These are phyloP conservation scores for Lepilemur septentrionalis DNA, from an alignment of 2,797 vertebrate species.

Conservation along the genomic window DNA sequence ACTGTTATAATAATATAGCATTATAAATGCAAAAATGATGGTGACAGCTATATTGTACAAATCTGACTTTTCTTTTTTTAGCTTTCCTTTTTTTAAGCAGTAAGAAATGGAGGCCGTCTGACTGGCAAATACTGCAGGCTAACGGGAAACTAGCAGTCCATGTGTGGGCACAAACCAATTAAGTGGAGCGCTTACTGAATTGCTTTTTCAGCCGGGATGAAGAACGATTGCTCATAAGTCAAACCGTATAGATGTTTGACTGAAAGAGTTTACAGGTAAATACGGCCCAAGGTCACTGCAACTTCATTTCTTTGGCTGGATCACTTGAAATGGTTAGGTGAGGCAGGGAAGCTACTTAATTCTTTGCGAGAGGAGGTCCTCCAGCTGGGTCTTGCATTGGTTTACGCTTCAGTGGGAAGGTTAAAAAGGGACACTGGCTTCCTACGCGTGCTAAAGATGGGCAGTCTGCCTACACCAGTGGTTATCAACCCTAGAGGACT, in stretches of 20 bases:
- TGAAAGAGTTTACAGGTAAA: background rate
- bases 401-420: background rate
- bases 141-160: background rate
- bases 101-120: background rate
- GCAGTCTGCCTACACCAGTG: background rate
- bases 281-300: background rate
- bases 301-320: background rate
- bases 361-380: background rate
- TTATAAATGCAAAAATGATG: background rate
- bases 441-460: rapidly evolving
- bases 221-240: conserved; percentile 15
- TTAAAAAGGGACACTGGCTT: background rate
- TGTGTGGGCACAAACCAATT: background rate
- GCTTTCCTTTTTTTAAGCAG: conserved; percentile 34
- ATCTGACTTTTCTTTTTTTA: background rate
- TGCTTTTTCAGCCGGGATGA: conserved; percentile 13
- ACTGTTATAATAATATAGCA: background rate
- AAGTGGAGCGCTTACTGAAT: background rate
- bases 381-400: background rate
- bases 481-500: background rate
- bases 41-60: background rate
- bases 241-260: background rate
- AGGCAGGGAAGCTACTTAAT: background rate
- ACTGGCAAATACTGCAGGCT: background rate
- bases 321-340: background rate